These are phyloP conservation scores for Sebastes aleutianus DNA, from an alignment of 2,797 vertebrate species.

Conservation along the genomic window DNA sequence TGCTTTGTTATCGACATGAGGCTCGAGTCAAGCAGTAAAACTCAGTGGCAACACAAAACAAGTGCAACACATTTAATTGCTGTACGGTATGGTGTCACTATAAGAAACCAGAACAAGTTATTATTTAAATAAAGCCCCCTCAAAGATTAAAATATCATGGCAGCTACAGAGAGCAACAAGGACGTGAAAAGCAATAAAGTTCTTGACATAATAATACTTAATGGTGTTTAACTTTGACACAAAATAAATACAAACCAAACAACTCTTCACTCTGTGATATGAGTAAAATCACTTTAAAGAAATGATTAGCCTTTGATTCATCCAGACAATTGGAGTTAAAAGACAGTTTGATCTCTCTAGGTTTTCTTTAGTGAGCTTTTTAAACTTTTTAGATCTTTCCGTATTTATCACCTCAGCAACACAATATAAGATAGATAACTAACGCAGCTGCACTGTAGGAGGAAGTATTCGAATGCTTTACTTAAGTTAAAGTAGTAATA, in stretches of 20 bases:
- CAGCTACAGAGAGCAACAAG: slow-evolving; percentile 23
- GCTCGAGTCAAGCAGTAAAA: slow-evolving; percentile 59
- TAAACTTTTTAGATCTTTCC: background rate
- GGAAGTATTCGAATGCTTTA: no score
- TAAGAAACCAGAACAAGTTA: slow-evolving; percentile 51
- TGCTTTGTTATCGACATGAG: slow-evolving; percentile 74
- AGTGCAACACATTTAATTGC: slow-evolving; percentile 81
- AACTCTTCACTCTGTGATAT: background rate
- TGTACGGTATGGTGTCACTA: slow-evolving; percentile 60
- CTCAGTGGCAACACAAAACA: slow-evolving; percentile 61
- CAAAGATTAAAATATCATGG: slow-evolving; percentile 59
- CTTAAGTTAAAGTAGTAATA: background rate
- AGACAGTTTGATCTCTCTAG: background rate
- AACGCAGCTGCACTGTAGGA: background rate
- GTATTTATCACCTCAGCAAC: background rate
- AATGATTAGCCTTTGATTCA: background rate
- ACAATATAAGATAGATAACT: background rate
- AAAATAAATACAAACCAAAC: slow-evolving; percentile 12
- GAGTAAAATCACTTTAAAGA: background rate
- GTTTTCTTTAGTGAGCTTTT: background rate
- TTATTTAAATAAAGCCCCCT: slow-evolving; percentile 51
- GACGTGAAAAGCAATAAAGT: background rate
- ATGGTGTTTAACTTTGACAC: slow-evolving; percentile 28
- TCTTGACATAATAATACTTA: slow-evolving; percentile 15
- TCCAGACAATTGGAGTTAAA: background rate